Evolutionary conservation across 2,113 vertebrate species (phyloP), one percentile per base, ranked within the genome.

Genomic region (Gambusia affinis): DNA sequence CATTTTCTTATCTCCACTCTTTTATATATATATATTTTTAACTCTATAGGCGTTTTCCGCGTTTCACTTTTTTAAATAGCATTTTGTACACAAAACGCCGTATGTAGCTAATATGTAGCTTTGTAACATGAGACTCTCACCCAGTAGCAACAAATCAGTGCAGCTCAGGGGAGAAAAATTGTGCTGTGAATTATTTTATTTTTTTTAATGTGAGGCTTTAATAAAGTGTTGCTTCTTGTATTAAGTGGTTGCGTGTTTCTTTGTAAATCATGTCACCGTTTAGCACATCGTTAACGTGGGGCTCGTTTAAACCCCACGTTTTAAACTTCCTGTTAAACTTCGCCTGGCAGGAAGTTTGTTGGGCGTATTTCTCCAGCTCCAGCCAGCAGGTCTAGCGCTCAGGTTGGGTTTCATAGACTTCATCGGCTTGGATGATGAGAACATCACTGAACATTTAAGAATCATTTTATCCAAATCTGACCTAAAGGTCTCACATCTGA

Each of bases 91-190:
- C 12, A 33, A 4, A 4, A 63, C 29, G n/a, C 12, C 62, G 3
- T 39, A 69, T 44, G 47, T 37, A 74, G 78, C 71, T 64, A 51
- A 64, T 42, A 79, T 0, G 65, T 79, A 73, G 57, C 42, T 30
- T 61, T 51, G 1, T 31, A 51, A 51, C 11, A 57, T 28, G 37
- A 28, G 42, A 57, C 35, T 29, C 0, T 62, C 6, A 8, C 22
- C n/a, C 66, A 63, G 39, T 42, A 76, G 57, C 11, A 63, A 51
- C 44, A 51, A 51, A 63, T 19, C 24, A 61, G 64, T 62, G 10
- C 8, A 15, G 27, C 42, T 42, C 8, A 8, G 24, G 60, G 28
- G 24, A 76, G 39, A 62, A 15, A 35, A n/a, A 73, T 28, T n/a
- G 0, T 60, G 24, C 37, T 66, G 28, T 51, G 30, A 72, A 24